phyloP scores from a whole-genome alignment of 1,140 invertebrate species.

The Drosophila sproati region DNA sequence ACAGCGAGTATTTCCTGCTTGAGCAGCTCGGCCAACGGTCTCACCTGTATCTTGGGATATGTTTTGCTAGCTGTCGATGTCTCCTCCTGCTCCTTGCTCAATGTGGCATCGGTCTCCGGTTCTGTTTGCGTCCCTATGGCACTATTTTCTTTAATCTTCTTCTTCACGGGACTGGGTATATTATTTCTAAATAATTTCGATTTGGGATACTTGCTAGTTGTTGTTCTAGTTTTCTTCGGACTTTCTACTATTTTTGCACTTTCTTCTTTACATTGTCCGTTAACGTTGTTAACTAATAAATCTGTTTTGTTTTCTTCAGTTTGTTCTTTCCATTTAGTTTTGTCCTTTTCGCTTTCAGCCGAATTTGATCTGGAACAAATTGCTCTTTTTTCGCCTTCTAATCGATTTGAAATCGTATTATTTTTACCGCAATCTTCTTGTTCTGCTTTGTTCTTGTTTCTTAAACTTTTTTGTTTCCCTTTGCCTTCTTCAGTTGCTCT shows the following conservation, averaged over 20 bases:
- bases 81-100: not conserved
- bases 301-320: not conserved
- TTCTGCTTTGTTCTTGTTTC: not conserved
- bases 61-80: not conserved
- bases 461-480: not conserved
- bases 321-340: not conserved
- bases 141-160: not conserved
- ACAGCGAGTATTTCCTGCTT: conserved; percentile 56
- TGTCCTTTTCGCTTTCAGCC: not conserved
- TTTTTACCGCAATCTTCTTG: not conserved
- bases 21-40: conserved; percentile 62
- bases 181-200: not conserved
- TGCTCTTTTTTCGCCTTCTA: not conserved
- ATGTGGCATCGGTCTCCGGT: not conserved
- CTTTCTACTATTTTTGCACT: not conserved
- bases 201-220: not conserved
- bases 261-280: not conserved
- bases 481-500: not conserved
- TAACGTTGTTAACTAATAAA: not conserved
- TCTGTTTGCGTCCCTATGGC: not conserved
- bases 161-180: not conserved
- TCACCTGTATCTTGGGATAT: conserved; percentile 60
- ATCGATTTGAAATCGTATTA: not conserved
- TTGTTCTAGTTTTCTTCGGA: not conserved
- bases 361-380: not conserved